Conservation (phyloP, 2,113 vertebrate species). For the Petrocephalus zakoni region DNA sequence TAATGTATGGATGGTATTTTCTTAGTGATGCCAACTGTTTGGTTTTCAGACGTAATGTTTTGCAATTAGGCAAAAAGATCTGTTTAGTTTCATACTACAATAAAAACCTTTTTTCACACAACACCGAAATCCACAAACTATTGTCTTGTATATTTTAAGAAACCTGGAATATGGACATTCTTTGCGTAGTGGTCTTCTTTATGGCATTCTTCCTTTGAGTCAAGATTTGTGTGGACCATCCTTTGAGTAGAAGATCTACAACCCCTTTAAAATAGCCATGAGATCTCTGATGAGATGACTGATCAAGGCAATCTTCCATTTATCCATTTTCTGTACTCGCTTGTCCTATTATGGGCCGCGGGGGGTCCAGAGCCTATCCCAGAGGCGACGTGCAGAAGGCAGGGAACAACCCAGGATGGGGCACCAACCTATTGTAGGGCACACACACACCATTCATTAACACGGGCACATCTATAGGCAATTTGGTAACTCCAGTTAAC, state of each 20-base stretch:
- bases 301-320: background rate
- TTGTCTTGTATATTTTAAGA: background rate
- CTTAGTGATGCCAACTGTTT: background rate
- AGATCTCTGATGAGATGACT: background rate
- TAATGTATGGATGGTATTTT: background rate
- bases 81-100: background rate
- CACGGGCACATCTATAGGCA: background rate
- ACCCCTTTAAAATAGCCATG: background rate
- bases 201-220: background rate
- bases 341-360: background rate
- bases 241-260: background rate
- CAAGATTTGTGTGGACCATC: background rate
- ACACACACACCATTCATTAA: background rate
- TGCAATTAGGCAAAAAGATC: background rate
- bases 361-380: background rate
- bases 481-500: background rate
- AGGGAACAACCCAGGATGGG: background rate
- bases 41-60: background rate
- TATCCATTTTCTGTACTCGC: background rate
- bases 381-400: background rate
- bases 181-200: background rate
- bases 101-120: background rate
- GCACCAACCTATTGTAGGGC: background rate
- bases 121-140: background rate
- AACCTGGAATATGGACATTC: background rate